Base-by-base conservation (phyloP, 2,797 vertebrate species). In the Karalla daura region DNA sequence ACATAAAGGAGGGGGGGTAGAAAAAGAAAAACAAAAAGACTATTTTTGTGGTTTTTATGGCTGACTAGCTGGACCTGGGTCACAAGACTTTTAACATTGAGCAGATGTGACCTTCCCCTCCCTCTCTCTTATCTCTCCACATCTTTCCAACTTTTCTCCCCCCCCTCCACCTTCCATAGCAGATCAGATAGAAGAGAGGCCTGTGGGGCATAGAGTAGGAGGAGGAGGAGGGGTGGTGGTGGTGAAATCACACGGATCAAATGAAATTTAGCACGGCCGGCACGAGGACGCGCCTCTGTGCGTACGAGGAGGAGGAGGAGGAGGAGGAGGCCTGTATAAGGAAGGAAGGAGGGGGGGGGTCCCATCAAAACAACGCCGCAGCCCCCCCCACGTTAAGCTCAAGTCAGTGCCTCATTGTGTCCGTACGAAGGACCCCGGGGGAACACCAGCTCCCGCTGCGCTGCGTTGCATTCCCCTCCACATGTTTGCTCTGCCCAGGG, bases 401-500 rank as follows among this genome's bases (percentile, higher is more conserved):
- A 75, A 87, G 83, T 82, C 78, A 76, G 75, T 62, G 79, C 56
- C 74, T 86, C 78, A 79, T 74, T 83, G 84, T 88, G 83, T 86
- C 49, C 80, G 70, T 81, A 69, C 78, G 80, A 75, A 78, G 73
- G 80, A 84, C 77, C 82, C 66, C n/a, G 47, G 60, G 76, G 85
- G 74, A 64, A 65, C 68, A 76, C 61, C 58, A 27, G 14, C 77
- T 62, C 71, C 77, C 10, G 60, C 81, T 46, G 72, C 17, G 39
- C 70, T 0, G 73, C 81, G 36, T n/a, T 76, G 78, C 87, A 89
- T 86, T 81, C 86, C 80, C 85, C 85, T 81, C 78, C 81, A 73
- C 85, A 68, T 84, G 87, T 89, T 87, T 85, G 80, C 81, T 81
- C 75, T 78, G 76, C 74, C 61, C 71, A 72, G 88, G 91, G 91